Percentiles rank a stretch among this genome's conserved stretches.
Conservation (phyloP, 2,113 vertebrate genomes). For the Caranx melampygus region DNA sequence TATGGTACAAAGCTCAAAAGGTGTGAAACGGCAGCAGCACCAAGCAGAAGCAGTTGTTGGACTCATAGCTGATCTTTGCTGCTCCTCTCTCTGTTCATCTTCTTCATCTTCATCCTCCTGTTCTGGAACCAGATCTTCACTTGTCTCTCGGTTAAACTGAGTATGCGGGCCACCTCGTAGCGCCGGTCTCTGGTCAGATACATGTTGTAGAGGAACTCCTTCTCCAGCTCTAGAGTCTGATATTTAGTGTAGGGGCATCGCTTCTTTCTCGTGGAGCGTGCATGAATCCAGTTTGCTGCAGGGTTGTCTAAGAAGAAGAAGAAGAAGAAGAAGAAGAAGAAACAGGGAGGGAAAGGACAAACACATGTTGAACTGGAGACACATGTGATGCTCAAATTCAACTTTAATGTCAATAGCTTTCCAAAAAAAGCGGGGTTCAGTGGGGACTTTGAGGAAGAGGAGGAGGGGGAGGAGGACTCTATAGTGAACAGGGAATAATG, state of each 20-base stretch:
- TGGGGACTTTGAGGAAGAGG: no score
- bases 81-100: conserved; percentile 96
- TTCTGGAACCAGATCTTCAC: conserved; percentile 99
- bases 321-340: neutral
- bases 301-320: conserved; percentile 90
- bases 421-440: neutral
- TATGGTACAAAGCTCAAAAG: conserved; percentile 17
- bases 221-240: conserved; percentile 98
- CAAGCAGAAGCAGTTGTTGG: no score
- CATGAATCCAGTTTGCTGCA: conserved; percentile 98
- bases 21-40: conserved; percentile 18
- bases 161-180: conserved; percentile 96
- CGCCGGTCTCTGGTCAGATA: conserved; percentile 97
- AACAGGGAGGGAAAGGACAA: conserved; percentile 35
- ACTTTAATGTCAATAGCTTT: neutral
- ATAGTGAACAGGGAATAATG: neutral
- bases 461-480: no score
- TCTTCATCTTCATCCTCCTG: conserved; percentile 99
- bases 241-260: conserved; percentile 98
- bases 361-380: conserved; percentile 12
- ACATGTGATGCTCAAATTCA: conserved; percentile 12
- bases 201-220: conserved; percentile 99
- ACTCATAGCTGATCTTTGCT: conserved; percentile 87
- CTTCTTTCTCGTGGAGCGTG: conserved; percentile 97
- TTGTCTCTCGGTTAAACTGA: conserved; percentile 98